Evolutionary conservation across 2,888 invertebrate species (phyloP).

Genomic region (Acronicta alni): DNA sequence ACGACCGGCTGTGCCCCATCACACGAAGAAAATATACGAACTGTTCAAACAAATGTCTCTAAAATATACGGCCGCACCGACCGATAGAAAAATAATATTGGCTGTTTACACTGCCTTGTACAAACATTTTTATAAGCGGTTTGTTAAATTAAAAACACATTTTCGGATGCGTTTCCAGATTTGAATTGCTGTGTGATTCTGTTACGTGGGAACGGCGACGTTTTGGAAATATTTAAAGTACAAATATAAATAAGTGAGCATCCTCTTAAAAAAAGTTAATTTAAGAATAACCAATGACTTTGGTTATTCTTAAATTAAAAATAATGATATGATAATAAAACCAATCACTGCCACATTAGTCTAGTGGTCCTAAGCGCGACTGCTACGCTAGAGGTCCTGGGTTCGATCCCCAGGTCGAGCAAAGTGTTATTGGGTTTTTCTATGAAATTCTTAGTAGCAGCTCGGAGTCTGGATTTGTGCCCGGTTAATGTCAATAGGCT

Average conservation of each 20-base stretch:
- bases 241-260: slow-evolving; percentile 22
- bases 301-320: not conserved
- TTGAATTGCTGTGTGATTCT: slow-evolving; percentile 43
- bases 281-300: not conserved
- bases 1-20: slow-evolving; percentile 77
- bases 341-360: too few relatives aligned
- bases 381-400: too few relatives aligned
- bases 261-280: not conserved
- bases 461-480: too few relatives aligned
- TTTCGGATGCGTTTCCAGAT: slow-evolving; percentile 54
- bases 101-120: slow-evolving; percentile 71
- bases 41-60: slow-evolving; percentile 78
- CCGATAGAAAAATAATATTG: slow-evolving; percentile 66
- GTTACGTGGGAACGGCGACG: slow-evolving; percentile 45
- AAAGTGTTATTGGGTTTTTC: too few relatives aligned
- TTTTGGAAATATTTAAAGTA: slow-evolving; percentile 22
- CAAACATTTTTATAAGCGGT: slow-evolving; percentile 71
- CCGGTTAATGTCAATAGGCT: too few relatives aligned
- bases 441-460: too few relatives aligned
- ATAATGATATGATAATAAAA: too few relatives aligned
- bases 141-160: slow-evolving; percentile 66
- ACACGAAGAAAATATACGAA: slow-evolving; percentile 74
- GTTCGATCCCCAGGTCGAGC: too few relatives aligned
- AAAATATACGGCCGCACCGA: slow-evolving; percentile 61
- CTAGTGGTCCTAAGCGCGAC: too few relatives aligned